Evolutionary conservation across 92 coral and sea anemone species (phyloP).

Genomic region (Parazoanthus darwini): DNA sequence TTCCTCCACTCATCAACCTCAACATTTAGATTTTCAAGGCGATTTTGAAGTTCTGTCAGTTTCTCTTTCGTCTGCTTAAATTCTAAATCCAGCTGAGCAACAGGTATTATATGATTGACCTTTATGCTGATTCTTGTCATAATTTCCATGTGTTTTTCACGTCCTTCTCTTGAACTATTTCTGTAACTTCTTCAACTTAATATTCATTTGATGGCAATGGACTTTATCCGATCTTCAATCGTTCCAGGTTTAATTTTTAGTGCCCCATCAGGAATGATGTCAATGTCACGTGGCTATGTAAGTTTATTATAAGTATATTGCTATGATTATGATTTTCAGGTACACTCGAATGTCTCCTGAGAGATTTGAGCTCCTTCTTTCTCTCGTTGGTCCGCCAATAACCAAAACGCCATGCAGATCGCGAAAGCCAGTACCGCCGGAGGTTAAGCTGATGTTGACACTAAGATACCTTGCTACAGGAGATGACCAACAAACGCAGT

Average conservation of each 20-base stretch:
- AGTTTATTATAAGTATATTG: too few relatives aligned
- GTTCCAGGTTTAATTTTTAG: slow-evolving; percentile 1
- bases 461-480: too few relatives aligned
- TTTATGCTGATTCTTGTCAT: slow-evolving; percentile 24
- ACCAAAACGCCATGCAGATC: too few relatives aligned
- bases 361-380: too few relatives aligned
- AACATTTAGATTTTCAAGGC: slow-evolving; percentile 39
- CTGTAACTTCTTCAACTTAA: slow-evolving; percentile 31
- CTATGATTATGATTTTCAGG: too few relatives aligned
- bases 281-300: neutral
- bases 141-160: neutral
- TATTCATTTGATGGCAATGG: slow-evolving; percentile 32
- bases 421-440: too few relatives aligned
- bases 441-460: too few relatives aligned
- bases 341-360: too few relatives aligned
- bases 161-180: slow-evolving; percentile 42
- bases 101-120: slow-evolving; percentile 40
- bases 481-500: too few relatives aligned
- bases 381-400: too few relatives aligned
- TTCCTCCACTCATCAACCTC: slow-evolving; percentile 50
- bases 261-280: slow-evolving; percentile 48
- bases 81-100: slow-evolving; percentile 36
- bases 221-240: slow-evolving; percentile 38
- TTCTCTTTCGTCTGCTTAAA: slow-evolving; percentile 21
- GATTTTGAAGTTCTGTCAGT: slow-evolving; percentile 28